Conservation (phyloP, 2,113 vertebrate genomes). For the Alectura lathami region DNA sequence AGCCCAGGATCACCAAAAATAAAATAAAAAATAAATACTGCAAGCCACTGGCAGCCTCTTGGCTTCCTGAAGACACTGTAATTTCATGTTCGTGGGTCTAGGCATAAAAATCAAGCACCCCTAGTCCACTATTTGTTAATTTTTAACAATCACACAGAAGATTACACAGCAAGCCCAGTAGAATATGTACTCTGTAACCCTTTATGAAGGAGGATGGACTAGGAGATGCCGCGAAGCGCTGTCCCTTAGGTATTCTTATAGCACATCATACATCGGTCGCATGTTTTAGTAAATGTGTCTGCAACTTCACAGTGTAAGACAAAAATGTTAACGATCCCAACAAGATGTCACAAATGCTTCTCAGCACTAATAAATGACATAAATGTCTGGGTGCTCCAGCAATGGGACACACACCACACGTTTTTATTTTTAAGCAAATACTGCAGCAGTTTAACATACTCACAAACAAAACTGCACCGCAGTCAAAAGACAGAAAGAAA, state of each 20-base stretch:
- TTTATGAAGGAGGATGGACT: neutral
- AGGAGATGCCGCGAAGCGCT: neutral
- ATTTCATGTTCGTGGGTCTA: neutral
- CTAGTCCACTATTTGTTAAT: neutral
- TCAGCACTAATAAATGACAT: neutral
- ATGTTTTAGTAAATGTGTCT: neutral
- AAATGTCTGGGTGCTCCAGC: neutral
- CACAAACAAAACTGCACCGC: neutral
- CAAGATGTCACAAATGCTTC: neutral
- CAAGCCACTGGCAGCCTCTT: neutral
- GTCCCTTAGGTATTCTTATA: neutral
- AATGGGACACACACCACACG: accelerated
- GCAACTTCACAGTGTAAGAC: neutral
- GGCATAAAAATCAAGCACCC: neutral
- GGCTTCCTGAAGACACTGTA: neutral
- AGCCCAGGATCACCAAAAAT: neutral
- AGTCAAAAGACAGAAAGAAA: neutral
- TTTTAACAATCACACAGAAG: neutral
- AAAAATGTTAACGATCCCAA: neutral
- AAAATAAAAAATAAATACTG: neutral
- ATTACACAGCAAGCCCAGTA: neutral
- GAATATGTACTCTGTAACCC: neutral
- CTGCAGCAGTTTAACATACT: neutral
- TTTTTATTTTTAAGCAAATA: neutral
- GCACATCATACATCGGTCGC: neutral